Evolutionary conservation across 1,140 invertebrate species (phyloP).

Genomic region (Brachionus paranguensis): DNA sequence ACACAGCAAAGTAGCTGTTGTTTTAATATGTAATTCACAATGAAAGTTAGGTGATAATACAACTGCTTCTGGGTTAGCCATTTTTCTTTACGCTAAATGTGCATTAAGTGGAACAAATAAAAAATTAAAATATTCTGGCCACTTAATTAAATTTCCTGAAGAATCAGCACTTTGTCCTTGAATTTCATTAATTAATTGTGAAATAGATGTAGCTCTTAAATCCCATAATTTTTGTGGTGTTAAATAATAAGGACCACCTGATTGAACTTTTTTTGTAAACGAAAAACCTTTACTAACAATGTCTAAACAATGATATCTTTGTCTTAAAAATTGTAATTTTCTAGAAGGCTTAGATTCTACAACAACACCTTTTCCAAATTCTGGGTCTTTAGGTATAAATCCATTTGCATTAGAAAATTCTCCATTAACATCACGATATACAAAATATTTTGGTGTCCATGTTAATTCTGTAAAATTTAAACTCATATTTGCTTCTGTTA

Average conservation of each 20-base stretch:
- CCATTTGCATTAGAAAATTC: background rate
- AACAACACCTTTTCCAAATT: too few species aligned
- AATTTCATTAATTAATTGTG: background rate
- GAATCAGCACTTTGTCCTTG: background rate
- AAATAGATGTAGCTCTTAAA: background rate
- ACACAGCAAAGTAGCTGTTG: background rate
- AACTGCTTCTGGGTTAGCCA: too few species aligned
- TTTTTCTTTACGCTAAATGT: background rate
- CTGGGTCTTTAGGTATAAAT: background rate
- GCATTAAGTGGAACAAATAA: background rate
- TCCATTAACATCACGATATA: background rate
- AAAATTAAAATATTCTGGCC: too few species aligned
- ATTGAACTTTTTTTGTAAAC: background rate
- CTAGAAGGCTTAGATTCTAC: background rate
- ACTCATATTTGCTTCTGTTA: too few species aligned
- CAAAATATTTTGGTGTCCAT: background rate
- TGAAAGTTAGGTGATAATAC: background rate
- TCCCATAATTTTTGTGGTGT: background rate
- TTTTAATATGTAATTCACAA: background rate
- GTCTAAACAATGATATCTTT: background rate
- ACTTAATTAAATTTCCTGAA: background rate
- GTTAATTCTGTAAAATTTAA: too few species aligned
- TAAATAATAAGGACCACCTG: background rate
- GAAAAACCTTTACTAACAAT: background rate
- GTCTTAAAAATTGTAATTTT: background rate